A percentile compares a stretch with the other conserved stretches of the same genome.
phyloP scores from a whole-genome alignment of 2,888 invertebrate species.

The Epinotia nisella region DNA sequence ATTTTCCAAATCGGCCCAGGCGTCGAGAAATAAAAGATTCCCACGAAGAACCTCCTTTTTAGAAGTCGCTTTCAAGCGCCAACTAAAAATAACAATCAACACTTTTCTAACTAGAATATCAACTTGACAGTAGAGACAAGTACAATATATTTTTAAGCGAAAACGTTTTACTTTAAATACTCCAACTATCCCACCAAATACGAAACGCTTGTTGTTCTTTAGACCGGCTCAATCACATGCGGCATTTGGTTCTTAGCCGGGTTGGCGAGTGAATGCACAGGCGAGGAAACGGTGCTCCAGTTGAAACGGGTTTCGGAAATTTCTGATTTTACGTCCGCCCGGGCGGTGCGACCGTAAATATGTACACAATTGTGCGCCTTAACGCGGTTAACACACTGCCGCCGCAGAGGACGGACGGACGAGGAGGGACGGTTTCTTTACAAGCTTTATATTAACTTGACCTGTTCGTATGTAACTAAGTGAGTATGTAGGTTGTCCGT shows the following conservation, averaged over 20 bases:
- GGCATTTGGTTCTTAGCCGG: neutral
- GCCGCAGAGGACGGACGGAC: too few species aligned
- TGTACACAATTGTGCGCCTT: neutral
- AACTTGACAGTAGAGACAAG: neutral
- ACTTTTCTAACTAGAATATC: neutral
- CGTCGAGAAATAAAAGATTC: too few species aligned
- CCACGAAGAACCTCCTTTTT: too few species aligned
- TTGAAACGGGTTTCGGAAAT: constrained; percentile 32
- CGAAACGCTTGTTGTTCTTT: neutral
- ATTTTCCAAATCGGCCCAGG: too few species aligned
- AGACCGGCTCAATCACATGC: too few species aligned
- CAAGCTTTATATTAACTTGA: too few species aligned
- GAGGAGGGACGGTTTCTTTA: too few species aligned
- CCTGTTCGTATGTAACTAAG: too few species aligned
- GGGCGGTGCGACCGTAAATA: neutral
- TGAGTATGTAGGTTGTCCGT: too few species aligned
- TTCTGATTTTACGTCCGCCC: constrained; percentile 18
- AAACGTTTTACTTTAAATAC: neutral
- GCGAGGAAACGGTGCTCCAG: constrained; percentile 37
- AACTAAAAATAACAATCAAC: neutral
- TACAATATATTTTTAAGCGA: neutral
- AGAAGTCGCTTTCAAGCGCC: too few species aligned
- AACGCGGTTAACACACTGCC: neutral
- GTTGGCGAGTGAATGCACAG: constrained; percentile 11
- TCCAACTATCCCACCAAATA: neutral